Conservation (phyloP, 2,113 vertebrate species). For the Marmota flaviventris region DNA sequence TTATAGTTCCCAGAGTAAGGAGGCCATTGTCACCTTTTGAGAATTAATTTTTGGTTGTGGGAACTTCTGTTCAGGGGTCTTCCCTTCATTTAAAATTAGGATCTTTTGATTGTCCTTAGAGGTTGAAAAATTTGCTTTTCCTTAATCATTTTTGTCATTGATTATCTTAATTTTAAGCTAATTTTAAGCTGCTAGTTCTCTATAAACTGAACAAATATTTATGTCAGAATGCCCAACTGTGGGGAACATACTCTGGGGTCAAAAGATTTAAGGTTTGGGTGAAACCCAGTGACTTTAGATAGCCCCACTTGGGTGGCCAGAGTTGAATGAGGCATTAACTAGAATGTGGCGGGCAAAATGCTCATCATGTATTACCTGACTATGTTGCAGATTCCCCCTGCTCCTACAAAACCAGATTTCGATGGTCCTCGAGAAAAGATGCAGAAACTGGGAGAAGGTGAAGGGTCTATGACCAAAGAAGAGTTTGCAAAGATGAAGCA, state of each 20-base stretch:
- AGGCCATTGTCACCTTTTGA: not conserved
- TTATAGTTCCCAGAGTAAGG: not conserved
- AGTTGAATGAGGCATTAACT: not conserved
- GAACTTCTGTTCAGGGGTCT: not conserved
- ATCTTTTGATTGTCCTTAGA: not conserved
- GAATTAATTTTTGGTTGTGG: not conserved
- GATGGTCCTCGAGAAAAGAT: slow-evolving; percentile 98
- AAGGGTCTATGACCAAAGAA: slow-evolving; percentile 98
- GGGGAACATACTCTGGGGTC: not conserved
- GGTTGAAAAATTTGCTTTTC: not conserved
- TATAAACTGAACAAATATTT: slow-evolving; percentile 21
- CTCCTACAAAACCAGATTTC: slow-evolving; percentile 96
- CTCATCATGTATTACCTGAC: not conserved
- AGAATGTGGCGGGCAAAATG: not conserved
- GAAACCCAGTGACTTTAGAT: not conserved
- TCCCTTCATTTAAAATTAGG: not conserved
- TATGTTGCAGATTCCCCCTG: slow-evolving; percentile 93
- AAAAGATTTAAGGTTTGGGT: not conserved
- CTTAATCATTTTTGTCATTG: not conserved
- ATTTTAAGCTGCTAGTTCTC: not conserved
- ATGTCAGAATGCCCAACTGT: not conserved
- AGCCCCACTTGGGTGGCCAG: not conserved
- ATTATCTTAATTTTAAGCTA: not conserved
- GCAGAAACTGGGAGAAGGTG: slow-evolving; percentile 98
- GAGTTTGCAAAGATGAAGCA: slow-evolving; percentile 99